Evolutionary conservation across 2,888 invertebrate genomes (phyloP).

Genomic region (Pinctada fucata): DNA sequence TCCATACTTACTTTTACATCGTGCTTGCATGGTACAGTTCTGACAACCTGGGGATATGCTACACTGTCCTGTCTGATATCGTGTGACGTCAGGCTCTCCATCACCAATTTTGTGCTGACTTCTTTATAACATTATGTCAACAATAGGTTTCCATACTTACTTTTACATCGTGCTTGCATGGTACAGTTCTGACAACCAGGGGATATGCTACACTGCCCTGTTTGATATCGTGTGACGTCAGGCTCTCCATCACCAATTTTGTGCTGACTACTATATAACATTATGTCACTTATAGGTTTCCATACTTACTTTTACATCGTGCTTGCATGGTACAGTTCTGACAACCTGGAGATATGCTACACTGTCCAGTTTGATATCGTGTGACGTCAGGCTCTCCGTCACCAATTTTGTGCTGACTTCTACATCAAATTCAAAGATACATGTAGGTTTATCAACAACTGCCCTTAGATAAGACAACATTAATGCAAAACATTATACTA

Average conservation of each 20-base stretch:
- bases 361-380: constrained; percentile 27
- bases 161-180: constrained; percentile 50
- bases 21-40: constrained; percentile 45
- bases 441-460: background rate
- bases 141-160: constrained; percentile 23
- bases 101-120: background rate
- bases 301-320: constrained; percentile 48
- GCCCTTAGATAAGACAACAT: background rate
- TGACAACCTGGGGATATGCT: constrained; percentile 38
- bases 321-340: constrained; percentile 45
- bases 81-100: constrained; percentile 24
- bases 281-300: background rate
- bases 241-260: constrained; percentile 23
- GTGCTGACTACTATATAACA: constrained; percentile 18
- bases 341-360: constrained; percentile 39
- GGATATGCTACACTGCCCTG: constrained; percentile 34
- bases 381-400: constrained; percentile 25
- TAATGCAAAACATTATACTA: too few species aligned
- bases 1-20: constrained; percentile 45
- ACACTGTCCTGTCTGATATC: constrained; percentile 32
- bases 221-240: constrained; percentile 12
- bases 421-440: background rate
- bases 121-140: too few species aligned
- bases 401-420: constrained; percentile 9
- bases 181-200: constrained; percentile 42